Conservation (phyloP, 2,888 invertebrate species). For the Drosophila kuntzei region DNA sequence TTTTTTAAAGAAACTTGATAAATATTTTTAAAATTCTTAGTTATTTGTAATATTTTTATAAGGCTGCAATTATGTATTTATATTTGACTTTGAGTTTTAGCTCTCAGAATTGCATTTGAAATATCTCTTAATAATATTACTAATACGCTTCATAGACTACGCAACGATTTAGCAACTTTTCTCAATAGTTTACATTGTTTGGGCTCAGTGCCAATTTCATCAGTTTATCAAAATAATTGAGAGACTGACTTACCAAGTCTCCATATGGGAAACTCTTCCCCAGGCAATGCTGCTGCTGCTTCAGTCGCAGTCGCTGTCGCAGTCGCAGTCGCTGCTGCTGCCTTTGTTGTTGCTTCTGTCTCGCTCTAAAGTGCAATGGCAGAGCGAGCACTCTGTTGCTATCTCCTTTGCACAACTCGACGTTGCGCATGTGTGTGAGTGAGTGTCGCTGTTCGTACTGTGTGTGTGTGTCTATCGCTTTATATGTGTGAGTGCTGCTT, state of each 20-base stretch:
- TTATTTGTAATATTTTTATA: background rate
- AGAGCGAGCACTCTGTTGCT: constrained; percentile 9
- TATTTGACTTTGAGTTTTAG: constrained; percentile 9
- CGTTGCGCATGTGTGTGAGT: constrained; percentile 24
- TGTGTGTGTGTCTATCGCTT: constrained; percentile 1
- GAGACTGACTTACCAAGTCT: constrained; percentile 24
- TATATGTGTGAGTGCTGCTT: constrained; percentile 13
- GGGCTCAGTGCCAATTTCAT: constrained; percentile 53
- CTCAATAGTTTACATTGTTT: constrained; percentile 41
- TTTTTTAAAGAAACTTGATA: background rate
- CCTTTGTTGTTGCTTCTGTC: constrained; percentile 42
- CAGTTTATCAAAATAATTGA: constrained; percentile 38
- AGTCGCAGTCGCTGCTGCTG: constrained; percentile 2
- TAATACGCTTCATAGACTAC: constrained; percentile 6
- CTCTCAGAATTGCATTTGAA: constrained; percentile 2
- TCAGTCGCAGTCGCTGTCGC: constrained; percentile 12
- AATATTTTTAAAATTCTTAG: background rate
- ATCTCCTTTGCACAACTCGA: constrained; percentile 46
- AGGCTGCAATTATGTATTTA: background rate
- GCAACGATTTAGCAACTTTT: constrained; percentile 29
- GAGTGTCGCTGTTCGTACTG: constrained; percentile 1
- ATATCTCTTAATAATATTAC: background rate
- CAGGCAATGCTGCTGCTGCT: constrained; percentile 25
- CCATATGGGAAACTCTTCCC: constrained; percentile 41
- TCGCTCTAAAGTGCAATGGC: constrained; percentile 60